phyloP scores from a whole-genome alignment of 2,113 vertebrate species.

The Ceratotherium simum region DNA sequence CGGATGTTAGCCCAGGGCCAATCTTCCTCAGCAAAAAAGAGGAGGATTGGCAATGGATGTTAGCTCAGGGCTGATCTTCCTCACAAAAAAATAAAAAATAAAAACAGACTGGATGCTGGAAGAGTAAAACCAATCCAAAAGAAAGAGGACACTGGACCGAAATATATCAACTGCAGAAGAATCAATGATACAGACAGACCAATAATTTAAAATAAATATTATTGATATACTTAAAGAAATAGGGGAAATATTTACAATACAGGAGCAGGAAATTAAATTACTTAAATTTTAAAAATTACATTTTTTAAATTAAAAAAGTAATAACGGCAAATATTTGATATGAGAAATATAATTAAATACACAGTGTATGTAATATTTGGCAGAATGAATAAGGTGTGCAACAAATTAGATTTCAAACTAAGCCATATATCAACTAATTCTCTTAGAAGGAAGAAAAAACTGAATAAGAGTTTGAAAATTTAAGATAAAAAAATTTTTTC shows the following conservation, averaged over 20 bases:
- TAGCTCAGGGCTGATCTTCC: too few species aligned
- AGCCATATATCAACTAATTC: not conserved
- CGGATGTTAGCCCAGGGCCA: too few species aligned
- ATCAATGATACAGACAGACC: not conserved
- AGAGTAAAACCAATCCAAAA: not conserved
- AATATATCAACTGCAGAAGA: not conserved
- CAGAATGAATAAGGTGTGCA: not conserved
- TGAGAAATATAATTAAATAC: not conserved
- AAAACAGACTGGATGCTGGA: not conserved
- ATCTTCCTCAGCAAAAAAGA: too few species aligned
- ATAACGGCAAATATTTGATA: not conserved
- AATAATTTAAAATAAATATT: not conserved
- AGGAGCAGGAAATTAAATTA: not conserved
- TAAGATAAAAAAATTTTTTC: not conserved
- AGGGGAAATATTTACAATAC: not conserved
- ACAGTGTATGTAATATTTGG: not conserved
- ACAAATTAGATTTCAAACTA: constrained; percentile 6
- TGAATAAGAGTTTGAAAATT: not conserved
- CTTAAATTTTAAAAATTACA: too few species aligned
- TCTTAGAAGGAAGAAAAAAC: not conserved
- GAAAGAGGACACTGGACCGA: not conserved
- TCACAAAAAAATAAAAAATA: too few species aligned
- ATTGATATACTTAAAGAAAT: not conserved
- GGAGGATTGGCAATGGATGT: too few species aligned
- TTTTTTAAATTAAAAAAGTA: not conserved